These are phyloP conservation scores for Numida meleagris DNA, from an alignment of 2,113 vertebrate species.

Conservation along the genomic window DNA sequence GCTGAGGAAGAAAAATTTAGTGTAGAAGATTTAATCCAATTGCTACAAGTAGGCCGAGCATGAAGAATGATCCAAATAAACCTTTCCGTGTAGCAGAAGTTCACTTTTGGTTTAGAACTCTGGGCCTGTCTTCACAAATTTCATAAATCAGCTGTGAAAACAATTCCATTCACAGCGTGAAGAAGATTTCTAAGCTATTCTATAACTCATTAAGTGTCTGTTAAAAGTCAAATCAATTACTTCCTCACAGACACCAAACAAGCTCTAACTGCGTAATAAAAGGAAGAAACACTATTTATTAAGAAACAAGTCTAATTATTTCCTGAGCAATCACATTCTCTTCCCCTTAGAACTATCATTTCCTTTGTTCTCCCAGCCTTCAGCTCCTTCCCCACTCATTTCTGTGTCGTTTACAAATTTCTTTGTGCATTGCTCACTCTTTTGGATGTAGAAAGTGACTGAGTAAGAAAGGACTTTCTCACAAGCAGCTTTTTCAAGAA, in stretches of 20 bases:
- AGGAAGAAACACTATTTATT: constrained; percentile 51
- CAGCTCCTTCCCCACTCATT: not conserved
- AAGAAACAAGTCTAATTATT: constrained; percentile 56
- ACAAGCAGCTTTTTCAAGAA: not conserved
- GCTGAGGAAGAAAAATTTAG: not conserved
- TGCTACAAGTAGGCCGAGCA: constrained; percentile 33
- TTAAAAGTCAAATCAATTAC: constrained; percentile 66
- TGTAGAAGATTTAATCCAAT: not conserved
- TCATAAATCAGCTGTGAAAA: constrained; percentile 59
- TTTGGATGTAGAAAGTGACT: not conserved
- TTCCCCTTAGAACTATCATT: constrained; percentile 5
- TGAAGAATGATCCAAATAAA: constrained; percentile 38
- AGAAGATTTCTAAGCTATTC: constrained; percentile 42
- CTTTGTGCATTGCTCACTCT: not conserved
- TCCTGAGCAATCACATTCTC: constrained; percentile 43
- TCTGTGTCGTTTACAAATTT: not conserved
- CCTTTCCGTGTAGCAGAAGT: not conserved
- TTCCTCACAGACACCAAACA: constrained; percentile 46
- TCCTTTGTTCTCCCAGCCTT: constrained; percentile 39
- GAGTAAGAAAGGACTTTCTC: not conserved
- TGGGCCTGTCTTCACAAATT: constrained; percentile 1
- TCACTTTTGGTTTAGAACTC: constrained; percentile 23
- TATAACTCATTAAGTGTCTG: constrained; percentile 52
- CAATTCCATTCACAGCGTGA: constrained; percentile 48
- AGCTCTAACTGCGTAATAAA: constrained; percentile 33